Evolutionary conservation across 2,888 invertebrate genomes (phyloP).

Genomic region (Orthosia gracilis): DNA sequence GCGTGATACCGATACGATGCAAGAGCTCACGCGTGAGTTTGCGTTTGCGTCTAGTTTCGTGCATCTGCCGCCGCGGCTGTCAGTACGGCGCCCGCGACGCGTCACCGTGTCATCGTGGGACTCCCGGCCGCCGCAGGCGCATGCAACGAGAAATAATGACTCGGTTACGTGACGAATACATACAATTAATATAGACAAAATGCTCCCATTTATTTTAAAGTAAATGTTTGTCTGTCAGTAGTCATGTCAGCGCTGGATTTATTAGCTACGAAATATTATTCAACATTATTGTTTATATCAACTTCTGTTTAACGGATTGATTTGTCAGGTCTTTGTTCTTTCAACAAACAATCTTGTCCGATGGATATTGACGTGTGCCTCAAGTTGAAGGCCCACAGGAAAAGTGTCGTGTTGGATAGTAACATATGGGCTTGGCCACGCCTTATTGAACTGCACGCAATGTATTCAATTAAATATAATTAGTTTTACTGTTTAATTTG

Average conservation of each 20-base stretch:
- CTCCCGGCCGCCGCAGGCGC: constrained; percentile 54
- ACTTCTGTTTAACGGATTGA: neutral
- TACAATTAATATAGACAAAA: constrained; percentile 57
- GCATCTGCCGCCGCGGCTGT: constrained; percentile 71
- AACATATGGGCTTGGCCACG: neutral
- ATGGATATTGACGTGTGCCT: neutral
- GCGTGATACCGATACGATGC: constrained; percentile 84
- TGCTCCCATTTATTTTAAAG: constrained; percentile 48
- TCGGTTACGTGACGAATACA: constrained; percentile 58
- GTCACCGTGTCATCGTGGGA: constrained; percentile 62
- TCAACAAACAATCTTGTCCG: neutral
- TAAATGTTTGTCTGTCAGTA: constrained; percentile 50
- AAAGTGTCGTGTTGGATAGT: constrained; percentile 4
- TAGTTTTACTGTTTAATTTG: neutral
- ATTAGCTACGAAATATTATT: constrained; percentile 19
- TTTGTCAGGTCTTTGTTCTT: neutral
- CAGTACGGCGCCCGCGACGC: constrained; percentile 50
- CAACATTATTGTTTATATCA: constrained; percentile 25
- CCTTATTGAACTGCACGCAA: neutral
- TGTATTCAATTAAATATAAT: neutral
- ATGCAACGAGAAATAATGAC: constrained; percentile 60
- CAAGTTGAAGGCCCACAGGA: neutral
- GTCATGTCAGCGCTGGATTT: constrained; percentile 27
- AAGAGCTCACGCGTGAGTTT: constrained; percentile 83
- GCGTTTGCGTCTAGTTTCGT: constrained; percentile 76